A percentile compares a stretch with the other conserved stretches of the same genome.
Evolutionary conservation across 2,888 invertebrate species (phyloP).

Genomic region (Gastracanthus pulcherrimus): DNA sequence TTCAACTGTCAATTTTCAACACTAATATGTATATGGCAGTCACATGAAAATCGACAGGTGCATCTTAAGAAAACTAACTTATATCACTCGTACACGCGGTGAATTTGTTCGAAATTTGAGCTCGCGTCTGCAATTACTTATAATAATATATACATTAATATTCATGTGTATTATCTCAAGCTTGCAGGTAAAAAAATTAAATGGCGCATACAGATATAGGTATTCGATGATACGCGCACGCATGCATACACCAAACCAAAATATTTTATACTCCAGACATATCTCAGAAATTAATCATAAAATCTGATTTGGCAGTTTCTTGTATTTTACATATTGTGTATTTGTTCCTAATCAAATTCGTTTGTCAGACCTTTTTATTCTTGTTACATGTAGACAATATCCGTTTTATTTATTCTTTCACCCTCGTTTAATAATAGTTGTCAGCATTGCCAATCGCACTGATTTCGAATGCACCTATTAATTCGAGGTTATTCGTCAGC

Average conservation of each 20-base stretch:
- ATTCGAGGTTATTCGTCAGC: background rate
- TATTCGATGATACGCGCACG: background rate
- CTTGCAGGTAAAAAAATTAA: constrained; percentile 3
- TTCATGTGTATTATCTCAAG: background rate
- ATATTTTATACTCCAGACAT: constrained; percentile 25
- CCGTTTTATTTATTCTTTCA: background rate
- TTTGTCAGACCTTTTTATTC: background rate
- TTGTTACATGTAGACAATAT: background rate
- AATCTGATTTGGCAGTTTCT: constrained; percentile 51
- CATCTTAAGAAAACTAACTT: constrained; percentile 7
- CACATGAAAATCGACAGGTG: constrained; percentile 40
- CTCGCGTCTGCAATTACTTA: constrained; percentile 8
- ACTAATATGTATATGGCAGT: constrained; percentile 37
- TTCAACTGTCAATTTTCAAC: constrained; percentile 8
- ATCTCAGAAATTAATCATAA: constrained; percentile 42
- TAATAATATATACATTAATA: constrained; percentile 33
- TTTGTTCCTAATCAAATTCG: background rate
- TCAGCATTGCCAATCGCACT: background rate
- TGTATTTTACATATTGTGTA: constrained; percentile 17
- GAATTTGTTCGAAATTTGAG: background rate
- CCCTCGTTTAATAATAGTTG: background rate
- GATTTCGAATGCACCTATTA: constrained; percentile 14
- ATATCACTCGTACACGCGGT: background rate
- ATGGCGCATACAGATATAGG: background rate
- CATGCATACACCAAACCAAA: constrained; percentile 21